A percentile compares a stretch with the other conserved stretches of the same genome.
Conservation (phyloP, 1,140 invertebrate genomes). For the Meloidogyne chitwoodi region DNA sequence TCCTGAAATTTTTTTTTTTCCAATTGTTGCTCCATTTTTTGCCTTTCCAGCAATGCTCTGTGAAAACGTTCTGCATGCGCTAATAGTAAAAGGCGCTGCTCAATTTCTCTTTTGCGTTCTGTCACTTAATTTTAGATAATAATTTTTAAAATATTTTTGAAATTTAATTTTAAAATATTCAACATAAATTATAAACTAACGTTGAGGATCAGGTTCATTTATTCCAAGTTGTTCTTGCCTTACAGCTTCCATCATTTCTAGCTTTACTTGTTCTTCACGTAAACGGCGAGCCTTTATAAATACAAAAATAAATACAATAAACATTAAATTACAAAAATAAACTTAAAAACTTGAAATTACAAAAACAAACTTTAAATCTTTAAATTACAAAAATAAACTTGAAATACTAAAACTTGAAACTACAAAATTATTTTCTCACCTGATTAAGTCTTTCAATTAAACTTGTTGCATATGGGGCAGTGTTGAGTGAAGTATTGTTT, state of each 20-base stretch:
- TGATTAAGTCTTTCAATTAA: constrained; percentile 10
- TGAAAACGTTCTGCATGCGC: constrained; percentile 13
- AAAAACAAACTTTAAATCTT: too few relatives aligned
- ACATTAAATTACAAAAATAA: neutral
- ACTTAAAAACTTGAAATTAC: neutral
- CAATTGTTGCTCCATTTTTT: neutral
- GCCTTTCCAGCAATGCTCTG: constrained; percentile 6
- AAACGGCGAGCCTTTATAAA: constrained; percentile 1
- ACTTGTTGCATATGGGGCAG: neutral
- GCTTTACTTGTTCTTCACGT: constrained; percentile 12
- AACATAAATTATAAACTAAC: too few relatives aligned
- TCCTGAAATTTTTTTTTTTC: neutral
- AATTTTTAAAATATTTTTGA: neutral
- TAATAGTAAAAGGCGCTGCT: constrained; percentile 1
- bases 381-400: neutral
- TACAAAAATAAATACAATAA: too few relatives aligned
- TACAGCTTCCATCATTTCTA: constrained; percentile 21
- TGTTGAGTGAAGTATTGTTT: neutral
- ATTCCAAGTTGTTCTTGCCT: constrained; percentile 9
- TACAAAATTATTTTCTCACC: neutral
- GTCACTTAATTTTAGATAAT: neutral
- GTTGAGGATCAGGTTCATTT: constrained; percentile 8
- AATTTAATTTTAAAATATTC: too few relatives aligned
- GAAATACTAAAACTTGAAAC: neutral
- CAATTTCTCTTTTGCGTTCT: constrained; percentile 6